Evolutionary conservation across 35 echinoderm and acorn worm genomes (phyloP).

Genomic region (Heliocidaris erythrogramma): DNA sequence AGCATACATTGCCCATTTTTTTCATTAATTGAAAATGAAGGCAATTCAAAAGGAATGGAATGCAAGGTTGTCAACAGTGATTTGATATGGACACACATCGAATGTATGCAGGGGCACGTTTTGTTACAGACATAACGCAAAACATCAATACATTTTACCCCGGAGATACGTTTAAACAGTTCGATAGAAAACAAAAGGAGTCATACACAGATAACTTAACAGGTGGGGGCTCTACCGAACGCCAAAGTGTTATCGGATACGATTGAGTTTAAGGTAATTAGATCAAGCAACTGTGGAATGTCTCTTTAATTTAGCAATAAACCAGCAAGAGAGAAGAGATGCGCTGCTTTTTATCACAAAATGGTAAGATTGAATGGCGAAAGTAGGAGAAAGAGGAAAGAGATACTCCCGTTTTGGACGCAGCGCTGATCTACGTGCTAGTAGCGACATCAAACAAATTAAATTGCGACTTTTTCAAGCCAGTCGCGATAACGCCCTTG

Average conservation of each 20-base stretch:
- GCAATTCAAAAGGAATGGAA: background rate
- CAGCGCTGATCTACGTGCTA: conserved; percentile 8
- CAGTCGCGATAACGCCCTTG: background rate
- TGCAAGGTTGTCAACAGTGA: background rate
- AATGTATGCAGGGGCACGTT: background rate
- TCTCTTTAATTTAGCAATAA: conserved; percentile 15
- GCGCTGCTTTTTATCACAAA: conserved; percentile 23
- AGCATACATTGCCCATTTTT: background rate
- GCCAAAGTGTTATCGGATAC: conserved; percentile 35
- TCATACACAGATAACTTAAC: background rate
- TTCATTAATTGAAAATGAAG: background rate
- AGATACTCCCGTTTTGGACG: background rate
- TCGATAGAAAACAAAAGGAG: background rate
- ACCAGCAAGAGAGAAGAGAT: background rate
- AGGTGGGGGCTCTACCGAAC: conserved; percentile 17
- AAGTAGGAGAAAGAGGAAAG: background rate
- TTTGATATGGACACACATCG: background rate
- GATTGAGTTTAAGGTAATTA: conserved; percentile 20
- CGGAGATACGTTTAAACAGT: background rate
- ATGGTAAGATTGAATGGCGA: background rate
- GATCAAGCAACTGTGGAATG: conserved; percentile 16
- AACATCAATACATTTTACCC: conserved; percentile 12
- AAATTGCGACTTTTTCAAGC: background rate
- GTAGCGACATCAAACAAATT: conserved; percentile 50
- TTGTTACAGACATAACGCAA: background rate